These are phyloP conservation scores for Odocoileus hemionus DNA, from an alignment of 2,113 vertebrate genomes.

Conservation along the genomic window DNA sequence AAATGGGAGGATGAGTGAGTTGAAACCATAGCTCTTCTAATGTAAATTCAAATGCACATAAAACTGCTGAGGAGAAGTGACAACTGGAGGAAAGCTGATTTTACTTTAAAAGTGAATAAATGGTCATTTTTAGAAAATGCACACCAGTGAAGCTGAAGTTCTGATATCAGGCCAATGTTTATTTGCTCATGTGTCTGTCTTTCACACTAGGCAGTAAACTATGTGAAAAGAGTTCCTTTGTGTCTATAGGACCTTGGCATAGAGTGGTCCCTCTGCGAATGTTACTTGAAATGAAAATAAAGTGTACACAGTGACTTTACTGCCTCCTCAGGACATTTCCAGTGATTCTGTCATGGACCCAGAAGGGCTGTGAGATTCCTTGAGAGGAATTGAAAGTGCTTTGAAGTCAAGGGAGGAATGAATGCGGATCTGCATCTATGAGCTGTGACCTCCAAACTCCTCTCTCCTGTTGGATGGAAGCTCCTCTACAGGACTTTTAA, in stretches of 20 bases:
- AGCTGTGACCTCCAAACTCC: not conserved
- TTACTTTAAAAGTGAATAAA: not conserved
- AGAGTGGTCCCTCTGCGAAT: not conserved
- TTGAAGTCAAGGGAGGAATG: not conserved
- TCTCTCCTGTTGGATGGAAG: not conserved
- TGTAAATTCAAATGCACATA: not conserved
- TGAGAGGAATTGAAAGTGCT: not conserved
- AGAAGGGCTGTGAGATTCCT: not conserved
- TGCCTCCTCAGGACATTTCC: not conserved
- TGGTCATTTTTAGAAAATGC: not conserved
- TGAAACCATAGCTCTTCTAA: not conserved
- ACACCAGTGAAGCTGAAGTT: not conserved
- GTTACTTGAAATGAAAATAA: not conserved
- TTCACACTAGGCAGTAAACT: not conserved
- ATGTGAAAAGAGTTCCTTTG: not conserved
- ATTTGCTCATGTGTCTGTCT: not conserved
- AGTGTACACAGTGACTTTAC: not conserved
- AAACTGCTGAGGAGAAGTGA: not conserved
- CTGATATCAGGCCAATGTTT: not conserved
- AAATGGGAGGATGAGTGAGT: not conserved
- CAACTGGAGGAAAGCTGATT: not conserved
- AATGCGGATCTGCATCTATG: not conserved
- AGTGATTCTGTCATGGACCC: not conserved
- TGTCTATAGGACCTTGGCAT: not conserved
- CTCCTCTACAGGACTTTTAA: not conserved